These are phyloP conservation scores for Cylas formicarius DNA, from an alignment of 1,140 invertebrate species.

Conservation along the genomic window DNA sequence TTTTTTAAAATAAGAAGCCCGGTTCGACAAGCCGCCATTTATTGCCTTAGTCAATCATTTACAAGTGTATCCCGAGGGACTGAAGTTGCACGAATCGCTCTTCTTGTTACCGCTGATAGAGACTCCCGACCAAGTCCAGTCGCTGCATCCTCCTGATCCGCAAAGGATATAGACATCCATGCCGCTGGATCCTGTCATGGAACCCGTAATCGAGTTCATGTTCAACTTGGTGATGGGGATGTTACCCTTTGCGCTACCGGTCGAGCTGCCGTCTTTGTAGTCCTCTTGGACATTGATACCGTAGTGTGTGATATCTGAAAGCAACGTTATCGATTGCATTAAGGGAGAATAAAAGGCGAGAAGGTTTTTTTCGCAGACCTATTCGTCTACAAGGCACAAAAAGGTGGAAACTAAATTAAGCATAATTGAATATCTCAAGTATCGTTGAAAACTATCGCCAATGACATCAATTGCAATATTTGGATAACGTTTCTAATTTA, in stretches of 20 bases:
- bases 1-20: too few relatives aligned
- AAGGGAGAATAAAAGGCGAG: too few relatives aligned
- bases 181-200: slow-evolving; percentile 3
- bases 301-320: slow-evolving; percentile 12
- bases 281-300: slow-evolving; percentile 18
- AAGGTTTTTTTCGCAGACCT: too few relatives aligned
- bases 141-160: slow-evolving; percentile 13
- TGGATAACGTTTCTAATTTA: too few relatives aligned
- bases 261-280: slow-evolving; percentile 11
- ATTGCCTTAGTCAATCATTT: slow-evolving; percentile 3
- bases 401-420: too few relatives aligned
- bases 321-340: too few relatives aligned
- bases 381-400: too few relatives aligned
- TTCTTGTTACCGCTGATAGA: slow-evolving; percentile 13
- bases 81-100: slow-evolving; percentile 8
- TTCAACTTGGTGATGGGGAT: slow-evolving; percentile 12
- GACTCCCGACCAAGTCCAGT: slow-evolving; percentile 18
- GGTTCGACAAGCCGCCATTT: too few relatives aligned
- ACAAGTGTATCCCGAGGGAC: slow-evolving; percentile 14
- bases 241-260: slow-evolving; percentile 12
- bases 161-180: slow-evolving; percentile 20
- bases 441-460: too few relatives aligned
- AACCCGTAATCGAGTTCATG: not conserved
- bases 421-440: too few relatives aligned
- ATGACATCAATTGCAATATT: too few relatives aligned